Conservation (phyloP, 2,888 invertebrate genomes). For the Philonicus albiceps region DNA sequence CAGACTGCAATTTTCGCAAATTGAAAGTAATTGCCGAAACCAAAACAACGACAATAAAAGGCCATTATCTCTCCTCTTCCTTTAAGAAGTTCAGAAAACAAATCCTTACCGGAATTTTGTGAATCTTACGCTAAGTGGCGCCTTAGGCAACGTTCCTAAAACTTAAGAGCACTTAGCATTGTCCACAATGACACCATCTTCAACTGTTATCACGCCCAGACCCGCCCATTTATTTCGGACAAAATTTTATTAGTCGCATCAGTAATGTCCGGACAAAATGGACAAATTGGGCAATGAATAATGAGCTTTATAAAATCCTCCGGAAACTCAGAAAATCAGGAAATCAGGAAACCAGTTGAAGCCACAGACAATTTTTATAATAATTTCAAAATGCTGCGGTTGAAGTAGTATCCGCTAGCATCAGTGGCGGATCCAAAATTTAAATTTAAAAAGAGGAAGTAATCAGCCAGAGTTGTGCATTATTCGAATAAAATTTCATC, state of each 20-base stretch:
- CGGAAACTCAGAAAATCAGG: background rate
- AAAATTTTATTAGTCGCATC: background rate
- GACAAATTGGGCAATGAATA: background rate
- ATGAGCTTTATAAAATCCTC: background rate
- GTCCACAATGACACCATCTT: background rate
- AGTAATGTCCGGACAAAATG: background rate
- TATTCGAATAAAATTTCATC: too few species aligned
- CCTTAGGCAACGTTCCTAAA: background rate
- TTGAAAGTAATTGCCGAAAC: background rate
- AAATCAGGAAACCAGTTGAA: background rate
- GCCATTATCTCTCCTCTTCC: background rate
- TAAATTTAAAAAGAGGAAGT: too few species aligned
- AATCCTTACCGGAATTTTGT: background rate
- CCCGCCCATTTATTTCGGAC: background rate
- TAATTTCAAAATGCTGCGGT: background rate
- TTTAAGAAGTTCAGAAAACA: background rate
- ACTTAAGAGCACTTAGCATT: background rate
- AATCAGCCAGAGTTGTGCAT: too few species aligned
- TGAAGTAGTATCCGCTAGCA: background rate
- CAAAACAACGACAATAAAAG: background rate
- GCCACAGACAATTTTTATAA: background rate
- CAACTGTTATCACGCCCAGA: background rate
- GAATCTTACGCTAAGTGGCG: background rate
- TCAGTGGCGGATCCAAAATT: background rate
- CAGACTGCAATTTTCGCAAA: background rate